Percentiles rank a stretch among this genome's conserved stretches.
Evolutionary conservation across 2,888 invertebrate genomes (phyloP).

Genomic region (Acrobasis suavella): DNA sequence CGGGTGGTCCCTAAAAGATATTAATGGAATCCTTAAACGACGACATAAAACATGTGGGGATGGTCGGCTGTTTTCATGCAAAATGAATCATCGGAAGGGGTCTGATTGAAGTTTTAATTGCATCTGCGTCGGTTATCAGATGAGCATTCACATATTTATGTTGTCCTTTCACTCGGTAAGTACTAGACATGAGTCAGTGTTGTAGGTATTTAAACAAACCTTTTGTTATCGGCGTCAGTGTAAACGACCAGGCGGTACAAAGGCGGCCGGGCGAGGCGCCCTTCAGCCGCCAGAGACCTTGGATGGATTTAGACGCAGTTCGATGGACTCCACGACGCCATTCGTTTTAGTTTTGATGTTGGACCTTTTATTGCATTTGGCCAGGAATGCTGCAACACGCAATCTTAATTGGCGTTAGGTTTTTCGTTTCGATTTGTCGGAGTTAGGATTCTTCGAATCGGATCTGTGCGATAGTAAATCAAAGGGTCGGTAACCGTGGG

Average conservation of each 20-base stretch:
- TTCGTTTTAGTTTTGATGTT: slow-evolving; percentile 70
- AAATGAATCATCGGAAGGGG: slow-evolving; percentile 26
- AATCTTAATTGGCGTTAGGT: slow-evolving; percentile 53
- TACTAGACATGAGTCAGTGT: slow-evolving; percentile 65
- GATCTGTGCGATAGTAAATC: slow-evolving; percentile 44
- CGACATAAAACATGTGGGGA: slow-evolving; percentile 38
- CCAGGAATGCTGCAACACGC: slow-evolving; percentile 55
- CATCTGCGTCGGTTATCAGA: slow-evolving; percentile 26
- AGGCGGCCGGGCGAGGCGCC: slow-evolving; percentile 72
- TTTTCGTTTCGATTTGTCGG: slow-evolving; percentile 42
- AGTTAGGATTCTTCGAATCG: slow-evolving; percentile 36
- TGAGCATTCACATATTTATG: slow-evolving; percentile 32
- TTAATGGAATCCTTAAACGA: slow-evolving; percentile 38
- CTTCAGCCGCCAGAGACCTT: slow-evolving; percentile 78
- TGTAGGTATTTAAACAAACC: slow-evolving; percentile 59
- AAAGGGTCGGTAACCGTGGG: slow-evolving; percentile 64
- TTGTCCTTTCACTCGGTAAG: slow-evolving; percentile 41
- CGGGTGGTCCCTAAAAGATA: slow-evolving; percentile 58
- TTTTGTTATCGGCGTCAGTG: slow-evolving; percentile 76
- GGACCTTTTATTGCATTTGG: slow-evolving; percentile 64
- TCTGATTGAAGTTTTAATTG: slow-evolving; percentile 29
- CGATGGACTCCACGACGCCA: slow-evolving; percentile 69
- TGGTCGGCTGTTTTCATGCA: slow-evolving; percentile 26
- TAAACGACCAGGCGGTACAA: slow-evolving; percentile 70
- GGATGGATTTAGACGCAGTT: slow-evolving; percentile 79